Evolutionary conservation across 2,888 invertebrate species (phyloP).

Genomic region (Lepetodrilus schrolli): DNA sequence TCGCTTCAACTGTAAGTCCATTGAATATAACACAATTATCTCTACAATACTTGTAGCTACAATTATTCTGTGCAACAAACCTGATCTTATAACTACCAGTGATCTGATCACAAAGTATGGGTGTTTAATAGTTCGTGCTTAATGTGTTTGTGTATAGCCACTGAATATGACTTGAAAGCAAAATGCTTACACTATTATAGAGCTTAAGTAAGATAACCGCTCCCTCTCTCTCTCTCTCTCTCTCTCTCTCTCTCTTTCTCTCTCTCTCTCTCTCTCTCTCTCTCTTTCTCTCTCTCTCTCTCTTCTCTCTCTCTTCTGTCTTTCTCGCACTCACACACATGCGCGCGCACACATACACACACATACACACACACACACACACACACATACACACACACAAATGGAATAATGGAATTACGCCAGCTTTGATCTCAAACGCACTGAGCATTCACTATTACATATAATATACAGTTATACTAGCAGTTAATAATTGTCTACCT

Average conservation of each 20-base stretch:
- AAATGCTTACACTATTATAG: conserved; percentile 12
- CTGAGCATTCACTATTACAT: background rate
- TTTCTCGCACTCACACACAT: background rate
- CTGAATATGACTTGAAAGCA: no score
- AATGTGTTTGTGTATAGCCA: no score
- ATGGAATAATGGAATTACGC: no score
- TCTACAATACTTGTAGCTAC: no score
- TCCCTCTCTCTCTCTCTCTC: no score
- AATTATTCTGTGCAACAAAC: no score
- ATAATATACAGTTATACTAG: background rate
- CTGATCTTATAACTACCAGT: no score
- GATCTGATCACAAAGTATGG: no score
- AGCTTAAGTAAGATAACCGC: conserved; percentile 30
- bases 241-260: background rate
- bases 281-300: background rate
- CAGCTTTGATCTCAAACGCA: background rate
- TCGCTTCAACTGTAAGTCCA: no score
- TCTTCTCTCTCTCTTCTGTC: background rate
- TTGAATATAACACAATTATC: no score
- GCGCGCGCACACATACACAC: conserved; percentile 29
- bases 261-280: background rate
- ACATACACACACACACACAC: conserved; percentile 30
- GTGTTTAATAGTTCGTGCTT: no score
- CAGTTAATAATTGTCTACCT: no score
- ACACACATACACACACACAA: conserved; percentile 19